Evolutionary conservation across 2,888 invertebrate genomes (phyloP).

Genomic region (Sicus ferrugineus): DNA sequence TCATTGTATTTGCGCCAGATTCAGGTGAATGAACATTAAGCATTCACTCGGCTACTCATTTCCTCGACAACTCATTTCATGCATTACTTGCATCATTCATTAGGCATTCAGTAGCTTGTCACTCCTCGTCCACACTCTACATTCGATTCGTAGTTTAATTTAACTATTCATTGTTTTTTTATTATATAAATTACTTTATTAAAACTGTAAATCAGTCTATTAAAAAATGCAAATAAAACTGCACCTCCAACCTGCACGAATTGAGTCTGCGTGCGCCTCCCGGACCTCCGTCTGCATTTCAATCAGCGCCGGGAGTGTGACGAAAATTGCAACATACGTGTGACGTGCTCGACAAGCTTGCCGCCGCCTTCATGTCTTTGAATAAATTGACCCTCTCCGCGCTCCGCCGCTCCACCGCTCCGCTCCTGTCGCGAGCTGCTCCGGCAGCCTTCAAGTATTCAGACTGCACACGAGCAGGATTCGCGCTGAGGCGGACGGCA

Average conservation of each 20-base stretch:
- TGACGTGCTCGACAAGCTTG: neutral
- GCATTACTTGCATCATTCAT: neutral
- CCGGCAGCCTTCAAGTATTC: neutral
- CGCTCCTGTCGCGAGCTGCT: neutral
- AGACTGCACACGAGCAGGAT: neutral
- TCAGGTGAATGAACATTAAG: neutral
- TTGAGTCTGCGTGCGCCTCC: neutral
- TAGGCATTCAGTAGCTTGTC: neutral
- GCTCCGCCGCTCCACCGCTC: neutral
- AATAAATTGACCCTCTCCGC: neutral
- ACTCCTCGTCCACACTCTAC: neutral
- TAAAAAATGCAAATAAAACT: slow-evolving; percentile 18
- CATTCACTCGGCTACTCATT: neutral
- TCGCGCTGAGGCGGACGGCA: neutral
- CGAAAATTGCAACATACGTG: neutral
- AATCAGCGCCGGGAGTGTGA: neutral
- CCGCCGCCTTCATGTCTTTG: neutral
- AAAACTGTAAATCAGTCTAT: slow-evolving; percentile 42
- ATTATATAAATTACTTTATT: slow-evolving; percentile 38
- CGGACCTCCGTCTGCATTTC: neutral
- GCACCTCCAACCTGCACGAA: neutral
- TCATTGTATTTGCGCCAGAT: too few species aligned
- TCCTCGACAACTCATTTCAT: too few species aligned
- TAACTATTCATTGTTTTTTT: too few species aligned
- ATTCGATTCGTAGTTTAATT: neutral